Conservation (phyloP, 2,888 invertebrate genomes). For the Herminia tarsipennalis region DNA sequence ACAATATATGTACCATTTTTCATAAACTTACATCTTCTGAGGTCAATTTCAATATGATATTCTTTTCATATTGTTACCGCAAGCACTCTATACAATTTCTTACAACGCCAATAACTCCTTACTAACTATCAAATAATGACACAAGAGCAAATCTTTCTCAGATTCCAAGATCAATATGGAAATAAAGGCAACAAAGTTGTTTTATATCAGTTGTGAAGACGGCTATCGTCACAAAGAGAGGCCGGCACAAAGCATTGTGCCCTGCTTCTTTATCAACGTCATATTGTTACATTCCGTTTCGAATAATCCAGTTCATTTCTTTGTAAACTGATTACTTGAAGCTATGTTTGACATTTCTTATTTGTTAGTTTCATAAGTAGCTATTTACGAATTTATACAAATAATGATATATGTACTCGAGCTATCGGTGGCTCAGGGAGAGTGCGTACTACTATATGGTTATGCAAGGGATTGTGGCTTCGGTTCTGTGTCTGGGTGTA, state of each 20-base stretch:
- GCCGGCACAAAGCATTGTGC: slow-evolving; percentile 4
- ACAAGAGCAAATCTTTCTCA: slow-evolving; percentile 3
- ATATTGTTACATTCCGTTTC: slow-evolving; percentile 17
- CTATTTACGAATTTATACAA: neutral
- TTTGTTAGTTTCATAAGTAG: slow-evolving; percentile 8
- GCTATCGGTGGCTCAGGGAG: no score
- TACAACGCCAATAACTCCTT: neutral
- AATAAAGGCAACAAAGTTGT: slow-evolving; percentile 13
- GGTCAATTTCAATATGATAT: no score
- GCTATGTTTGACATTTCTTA: slow-evolving; percentile 14
- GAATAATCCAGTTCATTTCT: slow-evolving; percentile 16
- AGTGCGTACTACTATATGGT: no score
- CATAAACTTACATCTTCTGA: no score
- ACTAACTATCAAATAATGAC: slow-evolving; percentile 1
- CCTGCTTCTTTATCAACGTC: slow-evolving; percentile 12
- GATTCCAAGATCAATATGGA: slow-evolving; percentile 10
- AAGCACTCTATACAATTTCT: neutral
- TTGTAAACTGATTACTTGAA: neutral
- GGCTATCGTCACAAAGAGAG: slow-evolving; percentile 6
- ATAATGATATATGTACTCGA: no score
- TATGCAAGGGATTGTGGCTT: no score
- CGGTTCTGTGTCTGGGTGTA: no score
- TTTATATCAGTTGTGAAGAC: slow-evolving; percentile 4
- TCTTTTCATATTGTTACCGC: neutral
- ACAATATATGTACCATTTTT: no score